phyloP scores from a whole-genome alignment of 1,140 invertebrate genomes.

The Papilio machaon region DNA sequence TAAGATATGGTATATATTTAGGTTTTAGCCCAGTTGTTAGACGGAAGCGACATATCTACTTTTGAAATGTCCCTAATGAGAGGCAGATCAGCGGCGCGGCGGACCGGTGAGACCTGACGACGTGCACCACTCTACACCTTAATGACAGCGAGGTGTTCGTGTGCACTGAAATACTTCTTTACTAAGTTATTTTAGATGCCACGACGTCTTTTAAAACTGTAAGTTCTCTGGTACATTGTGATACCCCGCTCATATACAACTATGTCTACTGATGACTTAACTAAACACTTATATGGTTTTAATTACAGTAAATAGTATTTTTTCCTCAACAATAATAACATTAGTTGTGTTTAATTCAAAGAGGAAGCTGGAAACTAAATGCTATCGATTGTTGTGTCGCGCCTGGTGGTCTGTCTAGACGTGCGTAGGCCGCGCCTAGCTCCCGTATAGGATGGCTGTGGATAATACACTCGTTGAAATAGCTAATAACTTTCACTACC shows the following conservation, averaged over 20 bases:
- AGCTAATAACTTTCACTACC: background rate
- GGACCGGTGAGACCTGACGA: background rate
- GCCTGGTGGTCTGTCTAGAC: background rate
- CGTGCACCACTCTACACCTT: background rate
- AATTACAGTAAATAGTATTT: too few relatives aligned
- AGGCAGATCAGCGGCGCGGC: background rate
- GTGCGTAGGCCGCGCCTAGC: background rate
- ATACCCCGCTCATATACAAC: background rate
- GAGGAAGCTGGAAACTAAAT: background rate
- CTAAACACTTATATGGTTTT: too few relatives aligned
- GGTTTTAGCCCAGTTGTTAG: background rate
- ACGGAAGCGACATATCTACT: background rate
- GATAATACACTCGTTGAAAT: background rate
- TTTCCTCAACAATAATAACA: too few relatives aligned
- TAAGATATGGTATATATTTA: background rate
- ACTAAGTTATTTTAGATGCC: background rate
- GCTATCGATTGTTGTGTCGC: background rate
- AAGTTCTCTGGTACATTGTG: background rate
- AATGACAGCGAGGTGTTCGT: background rate
- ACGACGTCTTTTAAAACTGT: background rate
- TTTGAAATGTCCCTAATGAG: slow-evolving; percentile 22
- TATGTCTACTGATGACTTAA: too few relatives aligned
- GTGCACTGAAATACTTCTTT: too few relatives aligned
- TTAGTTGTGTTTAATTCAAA: too few relatives aligned
- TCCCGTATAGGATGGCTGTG: background rate